Base-by-base conservation (phyloP, 2,797 vertebrate species). In the Gobio occitaniae region DNA sequence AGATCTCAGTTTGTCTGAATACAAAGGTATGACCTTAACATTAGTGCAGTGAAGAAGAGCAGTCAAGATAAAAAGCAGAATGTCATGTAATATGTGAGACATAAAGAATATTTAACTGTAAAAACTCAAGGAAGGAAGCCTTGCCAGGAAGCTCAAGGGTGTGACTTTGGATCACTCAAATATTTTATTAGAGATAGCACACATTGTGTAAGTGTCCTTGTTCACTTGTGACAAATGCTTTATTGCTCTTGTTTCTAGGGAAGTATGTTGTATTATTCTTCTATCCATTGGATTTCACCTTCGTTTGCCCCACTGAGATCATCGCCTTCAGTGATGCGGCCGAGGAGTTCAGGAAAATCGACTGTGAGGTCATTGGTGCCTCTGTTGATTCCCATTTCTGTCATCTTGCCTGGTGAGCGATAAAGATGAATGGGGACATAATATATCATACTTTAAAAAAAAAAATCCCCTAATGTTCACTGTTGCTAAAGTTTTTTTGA, bases 211-310 rank as follows among this genome's bases (percentile, higher is more conserved):
- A 41, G 69, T 74, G 9, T 66, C 19, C 25, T 29, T 74, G 36
- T 52, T 50, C 32, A 56, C 17, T 69, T 70, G 29, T 36, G 59
- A 17, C 48, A 77, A 56, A 15, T 56, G 1, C 17, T 19, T 65
- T 32, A 65, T n/a, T 84, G 52, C 65, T 68, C 15, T 86, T 80
- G 36, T 17, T 77, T 86, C 66, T 86, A 99, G 98, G 98, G 80
- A 99, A 98, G 92, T 99, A 99, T 0, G 92, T 99, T 0, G 97
- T 99, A 25, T 96, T 99, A 83, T 99, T 99, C 93, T 99, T 99
- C 93, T 99, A 99, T 82, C 97, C 98, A 0, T 93, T 98, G 96
- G 97, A 99, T 90, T 99, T 99, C 93, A 99, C 98, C 56, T 99
- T 99, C 78, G 98, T 99, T 61, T 99, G 98, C 86, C 98, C 98